phyloP scores from a whole-genome alignment of 2,888 invertebrate species.

The Chloroclysta siterata region DNA sequence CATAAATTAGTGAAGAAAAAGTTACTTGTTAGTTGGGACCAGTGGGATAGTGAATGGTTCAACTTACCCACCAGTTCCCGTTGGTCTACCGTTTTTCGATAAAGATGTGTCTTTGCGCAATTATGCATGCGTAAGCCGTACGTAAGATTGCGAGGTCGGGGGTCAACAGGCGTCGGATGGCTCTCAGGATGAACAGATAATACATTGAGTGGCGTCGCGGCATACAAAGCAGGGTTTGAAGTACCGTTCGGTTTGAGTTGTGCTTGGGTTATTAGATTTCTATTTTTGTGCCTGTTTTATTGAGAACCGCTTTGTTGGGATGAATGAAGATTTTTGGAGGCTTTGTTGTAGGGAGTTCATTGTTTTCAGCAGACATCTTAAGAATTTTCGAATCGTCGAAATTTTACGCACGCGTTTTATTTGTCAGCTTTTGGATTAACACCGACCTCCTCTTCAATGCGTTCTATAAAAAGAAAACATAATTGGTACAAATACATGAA shows the following conservation, averaged over 20 bases:
- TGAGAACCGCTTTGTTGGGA: slow-evolving; percentile 5
- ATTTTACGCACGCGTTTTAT: background rate
- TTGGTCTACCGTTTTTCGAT: slow-evolving; percentile 43
- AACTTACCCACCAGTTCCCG: background rate
- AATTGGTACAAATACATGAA: background rate
- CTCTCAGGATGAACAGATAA: slow-evolving; percentile 63
- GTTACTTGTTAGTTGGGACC: background rate
- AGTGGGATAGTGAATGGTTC: background rate
- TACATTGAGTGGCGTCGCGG: slow-evolving; percentile 61
- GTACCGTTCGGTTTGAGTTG: slow-evolving; percentile 30
- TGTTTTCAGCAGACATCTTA: background rate
- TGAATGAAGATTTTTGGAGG: background rate
- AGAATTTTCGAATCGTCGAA: background rate
- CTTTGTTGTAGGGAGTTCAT: slow-evolving; percentile 3
- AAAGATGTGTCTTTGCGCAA: slow-evolving; percentile 56
- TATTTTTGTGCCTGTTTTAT: slow-evolving; percentile 11
- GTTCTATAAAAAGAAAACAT: background rate
- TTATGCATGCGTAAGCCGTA: slow-evolving; percentile 71
- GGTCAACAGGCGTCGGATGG: slow-evolving; percentile 71
- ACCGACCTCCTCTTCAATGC: too few species aligned
- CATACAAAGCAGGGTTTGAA: slow-evolving; percentile 57
- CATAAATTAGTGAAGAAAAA: background rate
- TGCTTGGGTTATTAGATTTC: slow-evolving; percentile 25
- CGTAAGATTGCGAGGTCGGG: slow-evolving; percentile 66
- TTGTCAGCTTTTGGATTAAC: too few species aligned